Base-by-base conservation (phyloP, 2,888 invertebrate species). In the Pseudococcus viburni region DNA sequence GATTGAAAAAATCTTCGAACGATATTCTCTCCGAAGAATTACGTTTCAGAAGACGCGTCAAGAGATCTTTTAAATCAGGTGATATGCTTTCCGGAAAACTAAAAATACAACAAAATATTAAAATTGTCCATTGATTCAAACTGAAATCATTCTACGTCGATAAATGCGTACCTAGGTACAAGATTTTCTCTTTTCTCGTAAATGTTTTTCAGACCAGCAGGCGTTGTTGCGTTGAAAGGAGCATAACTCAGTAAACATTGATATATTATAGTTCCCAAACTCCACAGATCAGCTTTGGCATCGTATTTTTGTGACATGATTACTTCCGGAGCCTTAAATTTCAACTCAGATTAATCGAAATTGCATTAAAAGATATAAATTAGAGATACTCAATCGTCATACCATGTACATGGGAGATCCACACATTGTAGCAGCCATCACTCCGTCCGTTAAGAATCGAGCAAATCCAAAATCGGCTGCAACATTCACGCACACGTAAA, bases 331-430 rank as follows among this genome's bases (percentile, higher is more conserved):
- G 99, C 99, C 97, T 96, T 91, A 22, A 86, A 90, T 80, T 26
- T 51, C 22, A 83, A 11, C 85, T 92, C 68, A 86, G 87, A 39
- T 85, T 42, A 64, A 11, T 55, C 2, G 46, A 15, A 73, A 26
- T 73, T 15, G 15, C 26, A 22, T 26, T 88, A 19, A 73, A 59
- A 59, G 19, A 17, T 55, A 55, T n/a, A 11, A 2, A 22, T 15
- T 12, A 0, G 33, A n/a, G 17, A 64, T 1, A n/a, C 12, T 64
- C 17, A 2, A 6, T 39, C 51, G 55, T 89, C 59, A 73, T 93
- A 97, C 98, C 99, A 99, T 99, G 92, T 99, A 99, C 99, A 99
- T 99, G 17, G 99, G 99, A 84, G 99, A 99, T 84, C 99, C 99
- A 92, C 99, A 99, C 73, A 99, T 93, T 51, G 99, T 99, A 89